These are phyloP conservation scores for Pseudocheirus occidentalis DNA, from an alignment of 2,797 vertebrate genomes.

Conservation along the genomic window DNA sequence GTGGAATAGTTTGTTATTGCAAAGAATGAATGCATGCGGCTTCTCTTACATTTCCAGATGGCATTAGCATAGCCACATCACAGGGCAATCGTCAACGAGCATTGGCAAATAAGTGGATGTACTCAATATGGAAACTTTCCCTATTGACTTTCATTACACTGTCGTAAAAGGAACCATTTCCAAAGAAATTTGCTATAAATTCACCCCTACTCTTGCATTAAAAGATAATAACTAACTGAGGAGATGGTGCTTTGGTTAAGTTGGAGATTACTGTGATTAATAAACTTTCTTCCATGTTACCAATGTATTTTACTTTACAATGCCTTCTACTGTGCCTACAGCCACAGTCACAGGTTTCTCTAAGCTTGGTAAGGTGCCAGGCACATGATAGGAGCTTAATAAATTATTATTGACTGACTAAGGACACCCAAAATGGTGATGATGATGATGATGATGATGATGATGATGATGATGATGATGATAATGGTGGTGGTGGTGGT, in stretches of 20 bases:
- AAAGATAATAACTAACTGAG: slow-evolving; percentile 50
- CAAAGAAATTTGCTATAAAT: slow-evolving; percentile 65
- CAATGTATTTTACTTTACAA: background rate
- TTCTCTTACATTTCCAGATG: slow-evolving; percentile 54
- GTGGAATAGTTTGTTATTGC: slow-evolving; percentile 28
- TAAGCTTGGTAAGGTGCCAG: background rate
- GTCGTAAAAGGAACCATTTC: slow-evolving; percentile 78
- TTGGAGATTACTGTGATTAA: background rate
- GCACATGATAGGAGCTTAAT: background rate
- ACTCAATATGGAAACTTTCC: slow-evolving; percentile 71
- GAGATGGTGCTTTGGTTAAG: background rate
- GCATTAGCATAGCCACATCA: slow-evolving; percentile 66
- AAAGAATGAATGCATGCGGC: slow-evolving; percentile 64
- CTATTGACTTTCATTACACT: slow-evolving; percentile 49
- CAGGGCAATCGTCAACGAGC: slow-evolving; percentile 55
- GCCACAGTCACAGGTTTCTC: background rate
- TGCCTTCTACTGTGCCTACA: background rate
- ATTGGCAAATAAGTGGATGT: slow-evolving; percentile 62
- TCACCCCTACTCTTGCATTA: slow-evolving; percentile 66
- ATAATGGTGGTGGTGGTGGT: too few relatives aligned
- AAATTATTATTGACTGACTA: background rate
- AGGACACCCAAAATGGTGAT: background rate
- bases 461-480: background rate
- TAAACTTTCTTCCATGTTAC: background rate
- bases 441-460: background rate